Evolutionary conservation across 1,140 invertebrate species (phyloP).

Genomic region (Maconellicoccus hirsutus): DNA sequence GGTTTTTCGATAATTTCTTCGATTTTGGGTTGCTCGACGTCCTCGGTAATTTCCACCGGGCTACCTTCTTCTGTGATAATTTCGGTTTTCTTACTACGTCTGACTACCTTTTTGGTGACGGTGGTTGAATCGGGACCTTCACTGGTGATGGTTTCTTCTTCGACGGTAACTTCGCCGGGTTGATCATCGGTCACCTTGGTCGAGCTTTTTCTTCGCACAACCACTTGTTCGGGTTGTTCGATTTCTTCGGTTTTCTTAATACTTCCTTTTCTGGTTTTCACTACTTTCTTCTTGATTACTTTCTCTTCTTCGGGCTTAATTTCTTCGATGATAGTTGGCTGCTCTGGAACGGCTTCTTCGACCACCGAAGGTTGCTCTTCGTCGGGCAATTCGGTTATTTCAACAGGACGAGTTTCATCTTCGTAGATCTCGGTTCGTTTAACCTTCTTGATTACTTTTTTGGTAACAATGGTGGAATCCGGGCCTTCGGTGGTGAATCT

Average conservation of each 20-base stretch:
- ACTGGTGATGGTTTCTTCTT: not conserved
- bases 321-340: not conserved
- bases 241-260: not conserved
- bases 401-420: conserved; percentile 1
- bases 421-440: conserved; percentile 23
- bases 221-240: not conserved
- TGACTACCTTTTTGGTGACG: not conserved
- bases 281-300: not conserved
- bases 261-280: not conserved
- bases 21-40: conserved; percentile 33
- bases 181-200: conserved; percentile 15
- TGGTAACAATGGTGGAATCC: not conserved
- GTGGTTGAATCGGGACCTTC: not conserved
- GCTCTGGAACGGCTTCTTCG: not conserved
- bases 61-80: not conserved
- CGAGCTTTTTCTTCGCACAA: not conserved
- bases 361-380: not conserved
- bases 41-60: not conserved
- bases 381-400: conserved; percentile 20
- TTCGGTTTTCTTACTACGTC: not conserved
- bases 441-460: not conserved
- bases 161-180: not conserved
- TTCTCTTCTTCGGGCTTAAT: too few relatives aligned
- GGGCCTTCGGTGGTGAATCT: not conserved
- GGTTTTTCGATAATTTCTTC: not conserved